Percentiles rank a stretch among this genome's conserved stretches.
Evolutionary conservation across 2,888 invertebrate species (phyloP).

Genomic region (Lasioglossum morio): DNA sequence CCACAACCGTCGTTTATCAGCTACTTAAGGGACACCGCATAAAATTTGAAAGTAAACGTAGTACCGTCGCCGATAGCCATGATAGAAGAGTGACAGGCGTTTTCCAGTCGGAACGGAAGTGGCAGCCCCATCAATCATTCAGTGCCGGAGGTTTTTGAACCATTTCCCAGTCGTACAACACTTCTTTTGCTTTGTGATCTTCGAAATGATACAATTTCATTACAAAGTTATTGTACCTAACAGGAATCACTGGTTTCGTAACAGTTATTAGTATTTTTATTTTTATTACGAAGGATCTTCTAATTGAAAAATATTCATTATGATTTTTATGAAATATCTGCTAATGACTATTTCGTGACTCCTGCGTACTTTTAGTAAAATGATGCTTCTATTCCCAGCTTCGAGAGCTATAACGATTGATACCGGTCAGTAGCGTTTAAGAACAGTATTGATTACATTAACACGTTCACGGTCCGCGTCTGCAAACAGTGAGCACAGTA

Average conservation of each 20-base stretch:
- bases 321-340: neutral
- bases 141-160: neutral
- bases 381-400: neutral
- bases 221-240: neutral
- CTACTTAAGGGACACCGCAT: neutral
- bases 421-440: neutral
- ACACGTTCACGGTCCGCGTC: conserved; percentile 15
- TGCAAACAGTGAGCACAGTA: neutral
- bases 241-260: neutral
- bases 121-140: neutral
- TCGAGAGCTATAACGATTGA: neutral
- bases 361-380: neutral
- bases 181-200: conserved; percentile 19
- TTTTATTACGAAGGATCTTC: neutral
- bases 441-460: neutral
- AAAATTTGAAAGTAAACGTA: neutral
- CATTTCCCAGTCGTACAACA: conserved; percentile 7
- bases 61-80: neutral
- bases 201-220: neutral
- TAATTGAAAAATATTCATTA: neutral
- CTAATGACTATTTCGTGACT: neutral
- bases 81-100: conserved; percentile 4
- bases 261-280: neutral
- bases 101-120: conserved; percentile 14
- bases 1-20: neutral